These are phyloP conservation scores for Rutpela maculata DNA, from an alignment of 2,888 invertebrate genomes.

Conservation along the genomic window DNA sequence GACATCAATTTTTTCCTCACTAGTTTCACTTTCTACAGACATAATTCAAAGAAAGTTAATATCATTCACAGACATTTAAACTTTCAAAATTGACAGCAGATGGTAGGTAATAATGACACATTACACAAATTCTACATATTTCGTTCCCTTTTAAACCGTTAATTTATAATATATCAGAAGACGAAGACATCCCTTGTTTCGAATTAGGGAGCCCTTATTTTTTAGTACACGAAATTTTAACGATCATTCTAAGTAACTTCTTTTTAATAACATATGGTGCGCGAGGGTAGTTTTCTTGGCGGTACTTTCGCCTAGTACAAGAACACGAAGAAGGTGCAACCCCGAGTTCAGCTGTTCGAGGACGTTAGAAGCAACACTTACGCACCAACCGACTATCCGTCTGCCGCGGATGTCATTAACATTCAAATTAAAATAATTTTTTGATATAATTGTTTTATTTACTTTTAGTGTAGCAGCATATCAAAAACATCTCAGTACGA, in stretches of 20 bases:
- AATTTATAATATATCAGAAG: slow-evolving; percentile 6
- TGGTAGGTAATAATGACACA: neutral
- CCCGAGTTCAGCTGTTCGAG: slow-evolving; percentile 60
- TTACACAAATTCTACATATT: neutral
- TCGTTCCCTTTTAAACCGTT: slow-evolving; percentile 1
- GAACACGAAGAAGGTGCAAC: slow-evolving; percentile 52
- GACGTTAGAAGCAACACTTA: slow-evolving; percentile 56
- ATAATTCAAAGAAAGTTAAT: neutral
- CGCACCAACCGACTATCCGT: slow-evolving; percentile 61
- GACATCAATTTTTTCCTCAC: too few relatives aligned
- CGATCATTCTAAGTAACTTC: slow-evolving; percentile 35
- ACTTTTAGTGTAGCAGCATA: neutral
- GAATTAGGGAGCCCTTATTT: neutral
- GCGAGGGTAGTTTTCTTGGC: slow-evolving; percentile 61
- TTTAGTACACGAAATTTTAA: slow-evolving; percentile 20
- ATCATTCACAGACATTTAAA: neutral
- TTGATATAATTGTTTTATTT: slow-evolving; percentile 27
- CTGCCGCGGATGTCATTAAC: slow-evolving; percentile 66
- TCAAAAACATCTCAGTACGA: neutral
- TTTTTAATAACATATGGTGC: slow-evolving; percentile 57
- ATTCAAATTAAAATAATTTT: slow-evolving; percentile 60
- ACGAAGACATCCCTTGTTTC: slow-evolving; percentile 10
- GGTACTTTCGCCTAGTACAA: slow-evolving; percentile 56
- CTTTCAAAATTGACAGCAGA: neutral
- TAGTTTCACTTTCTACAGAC: neutral